phyloP scores from a whole-genome alignment of 1,140 invertebrate genomes.

The Tetragnatha versicolor region DNA sequence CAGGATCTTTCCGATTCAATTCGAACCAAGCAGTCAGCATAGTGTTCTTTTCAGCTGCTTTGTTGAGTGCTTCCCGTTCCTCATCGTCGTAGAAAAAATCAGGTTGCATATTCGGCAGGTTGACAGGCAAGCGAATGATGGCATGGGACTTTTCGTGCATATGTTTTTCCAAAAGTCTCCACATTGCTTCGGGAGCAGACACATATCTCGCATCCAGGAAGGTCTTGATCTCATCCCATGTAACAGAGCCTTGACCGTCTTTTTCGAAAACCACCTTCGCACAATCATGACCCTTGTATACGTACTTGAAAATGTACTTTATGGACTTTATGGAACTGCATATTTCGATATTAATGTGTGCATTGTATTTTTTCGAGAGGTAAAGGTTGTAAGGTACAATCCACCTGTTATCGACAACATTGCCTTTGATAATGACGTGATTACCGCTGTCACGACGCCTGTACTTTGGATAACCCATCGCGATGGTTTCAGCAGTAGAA shows the following conservation, averaged over 20 bases:
- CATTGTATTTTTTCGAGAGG: conserved; percentile 58
- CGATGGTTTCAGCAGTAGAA: conserved; percentile 3
- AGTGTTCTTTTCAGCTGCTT: neutral
- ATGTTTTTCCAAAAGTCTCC: conserved; percentile 57
- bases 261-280: neutral
- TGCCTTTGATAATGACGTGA: neutral
- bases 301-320: conserved; percentile 62
- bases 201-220: conserved; percentile 56
- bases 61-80: conserved; percentile 12
- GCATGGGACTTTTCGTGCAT: conserved; percentile 63
- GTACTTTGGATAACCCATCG: conserved; percentile 51
- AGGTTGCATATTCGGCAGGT: conserved; percentile 62
- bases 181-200: conserved; percentile 56
- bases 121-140: conserved; percentile 61
- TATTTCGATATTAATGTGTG: conserved; percentile 62
- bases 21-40: conserved; percentile 22
- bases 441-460: conserved; percentile 45
- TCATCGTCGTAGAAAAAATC: conserved; percentile 57
- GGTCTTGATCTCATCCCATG: conserved; percentile 56
- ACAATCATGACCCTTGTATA: conserved; percentile 7
- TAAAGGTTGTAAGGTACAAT: conserved; percentile 62
- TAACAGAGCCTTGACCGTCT: too few relatives aligned
- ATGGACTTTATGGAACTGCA: conserved; percentile 58
- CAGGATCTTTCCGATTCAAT: conserved; percentile 38
- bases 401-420: conserved; percentile 58